Percentiles rank a stretch among this genome's conserved stretches.
phyloP scores from a whole-genome alignment of 2,888 invertebrate species.

The Syrphus vitripennis region DNA sequence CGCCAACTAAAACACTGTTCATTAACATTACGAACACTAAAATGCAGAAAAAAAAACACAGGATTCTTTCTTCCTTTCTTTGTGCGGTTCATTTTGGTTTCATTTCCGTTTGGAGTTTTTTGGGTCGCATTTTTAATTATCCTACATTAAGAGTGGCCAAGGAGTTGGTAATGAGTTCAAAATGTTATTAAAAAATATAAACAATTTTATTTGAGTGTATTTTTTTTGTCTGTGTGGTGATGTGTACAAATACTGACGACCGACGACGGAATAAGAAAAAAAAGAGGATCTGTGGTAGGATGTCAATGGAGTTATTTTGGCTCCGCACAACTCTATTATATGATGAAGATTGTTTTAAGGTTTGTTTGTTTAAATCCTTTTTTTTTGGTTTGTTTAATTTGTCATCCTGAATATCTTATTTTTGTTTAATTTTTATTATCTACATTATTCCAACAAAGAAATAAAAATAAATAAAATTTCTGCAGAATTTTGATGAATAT shows the following conservation, averaged over 20 bases:
- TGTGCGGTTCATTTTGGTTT: too few relatives aligned
- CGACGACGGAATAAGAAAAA: background rate
- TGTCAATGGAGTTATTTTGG: background rate
- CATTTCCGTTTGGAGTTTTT: conserved; percentile 25
- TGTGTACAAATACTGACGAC: too few relatives aligned
- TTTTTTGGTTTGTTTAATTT: too few relatives aligned
- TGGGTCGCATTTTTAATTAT: conserved; percentile 68
- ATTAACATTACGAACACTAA: background rate
- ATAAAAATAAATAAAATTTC: too few relatives aligned
- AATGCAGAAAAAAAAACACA: conserved; percentile 2
- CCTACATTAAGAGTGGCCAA: conserved; percentile 40
- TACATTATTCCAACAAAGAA: too few relatives aligned
- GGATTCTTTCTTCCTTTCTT: background rate
- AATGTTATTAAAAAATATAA: conserved; percentile 48
- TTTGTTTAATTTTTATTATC: too few relatives aligned
- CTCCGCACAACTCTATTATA: background rate
- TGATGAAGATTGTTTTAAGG: background rate
- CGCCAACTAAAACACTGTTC: background rate
- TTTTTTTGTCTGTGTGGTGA: background rate
- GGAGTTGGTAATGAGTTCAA: conserved; percentile 50
- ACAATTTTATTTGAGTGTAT: conserved; percentile 33
- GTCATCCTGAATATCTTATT: too few relatives aligned
- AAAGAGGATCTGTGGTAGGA: background rate
- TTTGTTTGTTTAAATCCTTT: background rate
- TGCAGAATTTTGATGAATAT: too few relatives aligned